phyloP scores from a whole-genome alignment of 2,113 vertebrate genomes.

The Zootoca vivipara region DNA sequence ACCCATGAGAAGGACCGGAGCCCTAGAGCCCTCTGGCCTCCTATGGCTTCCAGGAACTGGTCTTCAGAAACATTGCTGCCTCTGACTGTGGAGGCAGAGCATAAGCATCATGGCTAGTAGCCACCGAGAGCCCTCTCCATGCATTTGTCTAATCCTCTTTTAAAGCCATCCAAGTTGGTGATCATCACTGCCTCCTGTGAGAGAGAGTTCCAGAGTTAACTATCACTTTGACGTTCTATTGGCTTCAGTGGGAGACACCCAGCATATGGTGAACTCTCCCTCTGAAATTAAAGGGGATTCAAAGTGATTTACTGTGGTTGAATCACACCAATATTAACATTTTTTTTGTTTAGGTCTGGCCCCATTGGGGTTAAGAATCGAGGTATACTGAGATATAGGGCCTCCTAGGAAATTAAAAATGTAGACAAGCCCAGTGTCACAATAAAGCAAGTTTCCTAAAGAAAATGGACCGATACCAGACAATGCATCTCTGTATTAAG shows the following conservation, averaged over 20 bases:
- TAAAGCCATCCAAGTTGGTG: too few relatives aligned
- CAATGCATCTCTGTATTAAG: background rate
- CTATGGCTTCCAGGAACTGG: too few relatives aligned
- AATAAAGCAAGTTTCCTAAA: background rate
- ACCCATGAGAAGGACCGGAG: too few relatives aligned
- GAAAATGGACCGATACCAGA: background rate
- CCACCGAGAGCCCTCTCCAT: too few relatives aligned
- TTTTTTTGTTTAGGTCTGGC: background rate
- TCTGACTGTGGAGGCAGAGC: too few relatives aligned
- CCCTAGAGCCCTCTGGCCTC: too few relatives aligned
- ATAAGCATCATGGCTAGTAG: too few relatives aligned
- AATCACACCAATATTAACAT: background rate
- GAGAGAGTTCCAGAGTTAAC: too few relatives aligned
- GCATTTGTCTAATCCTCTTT: too few relatives aligned
- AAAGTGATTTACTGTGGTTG: background rate
- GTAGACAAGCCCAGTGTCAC: background rate
- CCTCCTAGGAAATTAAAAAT: background rate
- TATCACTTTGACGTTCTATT: background rate
- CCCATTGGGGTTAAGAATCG: background rate
- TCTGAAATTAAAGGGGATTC: background rate
- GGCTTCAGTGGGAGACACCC: background rate
- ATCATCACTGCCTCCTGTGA: too few relatives aligned
- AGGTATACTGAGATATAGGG: background rate
- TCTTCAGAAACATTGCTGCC: too few relatives aligned
- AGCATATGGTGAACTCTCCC: background rate